Conservation (phyloP, 1,140 invertebrate genomes). For the Drosophila triauraria region DNA sequence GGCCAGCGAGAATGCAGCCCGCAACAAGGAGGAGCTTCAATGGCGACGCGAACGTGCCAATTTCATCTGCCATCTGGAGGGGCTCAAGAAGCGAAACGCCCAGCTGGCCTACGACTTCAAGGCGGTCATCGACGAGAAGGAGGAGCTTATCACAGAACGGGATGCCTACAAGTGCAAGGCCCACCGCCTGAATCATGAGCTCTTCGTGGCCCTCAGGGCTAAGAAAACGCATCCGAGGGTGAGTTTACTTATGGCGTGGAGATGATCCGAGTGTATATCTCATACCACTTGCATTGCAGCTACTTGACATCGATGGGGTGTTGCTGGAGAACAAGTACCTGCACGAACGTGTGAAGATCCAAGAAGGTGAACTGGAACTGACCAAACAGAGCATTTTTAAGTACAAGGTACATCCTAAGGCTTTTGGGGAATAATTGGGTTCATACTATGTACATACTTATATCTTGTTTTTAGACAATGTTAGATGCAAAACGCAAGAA, state of each 20-base stretch:
- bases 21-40: conserved; percentile 77
- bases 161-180: conserved; percentile 95
- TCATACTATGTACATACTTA: too few species aligned
- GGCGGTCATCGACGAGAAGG: conserved; percentile 93
- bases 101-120: conserved; percentile 89
- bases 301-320: conserved; percentile 93
- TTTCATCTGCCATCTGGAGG: conserved; percentile 90
- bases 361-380: conserved; percentile 92
- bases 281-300: conserved; percentile 62
- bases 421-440: background rate
- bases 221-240: conserved; percentile 84
- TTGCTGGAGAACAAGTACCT: conserved; percentile 94
- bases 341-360: conserved; percentile 92
- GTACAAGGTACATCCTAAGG: conserved; percentile 87
- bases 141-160: conserved; percentile 92
- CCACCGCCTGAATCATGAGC: conserved; percentile 92
- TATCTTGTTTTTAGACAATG: conserved; percentile 86
- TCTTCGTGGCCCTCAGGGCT: conserved; percentile 90
- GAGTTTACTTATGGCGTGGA: background rate
- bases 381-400: conserved; percentile 89
- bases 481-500: conserved; percentile 87
- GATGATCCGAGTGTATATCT: background rate
- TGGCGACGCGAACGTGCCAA: conserved; percentile 88
- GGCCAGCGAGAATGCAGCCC: conserved; percentile 58
- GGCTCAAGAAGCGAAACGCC: conserved; percentile 87